A percentile compares a stretch with the other conserved stretches of the same genome.
Conservation (phyloP, 2,797 vertebrate genomes). For the Gobio occitaniae region DNA sequence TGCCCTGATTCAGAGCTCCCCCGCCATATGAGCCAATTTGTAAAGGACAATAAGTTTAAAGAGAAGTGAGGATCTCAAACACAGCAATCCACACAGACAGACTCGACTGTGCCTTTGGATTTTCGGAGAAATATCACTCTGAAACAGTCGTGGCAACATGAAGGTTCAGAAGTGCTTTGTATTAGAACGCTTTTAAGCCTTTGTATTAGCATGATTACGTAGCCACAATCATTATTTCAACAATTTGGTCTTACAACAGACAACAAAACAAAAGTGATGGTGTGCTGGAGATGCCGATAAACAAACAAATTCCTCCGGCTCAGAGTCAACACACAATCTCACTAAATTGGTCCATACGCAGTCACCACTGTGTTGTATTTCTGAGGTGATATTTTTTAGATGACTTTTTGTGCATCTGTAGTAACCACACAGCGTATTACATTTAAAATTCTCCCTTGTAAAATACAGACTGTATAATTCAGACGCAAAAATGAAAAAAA, state of each 20-base stretch:
- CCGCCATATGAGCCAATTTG: conserved; percentile 63
- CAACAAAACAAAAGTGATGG: conserved; percentile 34
- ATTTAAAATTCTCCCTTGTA: conserved; percentile 37
- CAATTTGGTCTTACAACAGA: conserved; percentile 35
- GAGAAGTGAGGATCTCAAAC: conserved; percentile 49
- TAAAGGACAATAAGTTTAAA: conserved; percentile 62
- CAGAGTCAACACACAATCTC: conserved; percentile 17
- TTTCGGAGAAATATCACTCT: conserved; percentile 15
- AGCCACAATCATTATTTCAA: conserved; percentile 41
- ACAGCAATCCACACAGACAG: conserved; percentile 46
- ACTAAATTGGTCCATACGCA: conserved; percentile 23
- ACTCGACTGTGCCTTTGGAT: conserved; percentile 14
- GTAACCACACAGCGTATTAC: conserved; percentile 17
- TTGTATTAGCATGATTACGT: conserved; percentile 35
- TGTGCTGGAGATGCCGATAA: conserved; percentile 44
- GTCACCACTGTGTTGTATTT: not conserved
- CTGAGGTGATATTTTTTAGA: conserved; percentile 34
- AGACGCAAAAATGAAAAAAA: conserved; percentile 22
- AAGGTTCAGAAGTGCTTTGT: conserved; percentile 32
- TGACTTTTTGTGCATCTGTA: conserved; percentile 30
- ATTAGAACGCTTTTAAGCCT: conserved; percentile 27
- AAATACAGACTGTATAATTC: conserved; percentile 38
- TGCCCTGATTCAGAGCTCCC: conserved; percentile 73
- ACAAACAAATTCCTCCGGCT: conserved; percentile 42
- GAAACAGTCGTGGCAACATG: conserved; percentile 12